These are phyloP conservation scores for Crepidodera aurea DNA, from an alignment of 2,888 invertebrate genomes.

Conservation along the genomic window DNA sequence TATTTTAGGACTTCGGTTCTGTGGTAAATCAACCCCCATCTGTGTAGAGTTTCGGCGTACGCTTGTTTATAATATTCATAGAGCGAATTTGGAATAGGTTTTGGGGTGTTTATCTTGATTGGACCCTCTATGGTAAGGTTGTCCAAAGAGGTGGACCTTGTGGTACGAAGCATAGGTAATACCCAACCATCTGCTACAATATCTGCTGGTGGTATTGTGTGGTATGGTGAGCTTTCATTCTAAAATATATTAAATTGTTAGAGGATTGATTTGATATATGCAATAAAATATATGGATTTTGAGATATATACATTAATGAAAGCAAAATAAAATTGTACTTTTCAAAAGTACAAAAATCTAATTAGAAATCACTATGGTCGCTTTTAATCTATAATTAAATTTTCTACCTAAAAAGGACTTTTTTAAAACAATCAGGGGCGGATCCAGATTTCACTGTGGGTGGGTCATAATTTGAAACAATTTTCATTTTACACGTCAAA, in stretches of 20 bases:
- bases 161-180: constrained; percentile 70
- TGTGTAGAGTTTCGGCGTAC: constrained; percentile 88
- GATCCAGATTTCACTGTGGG: too few relatives aligned
- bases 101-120: constrained; percentile 45
- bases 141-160: constrained; percentile 86
- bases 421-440: too few relatives aligned
- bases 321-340: too few relatives aligned
- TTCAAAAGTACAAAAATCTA: too few relatives aligned
- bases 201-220: constrained; percentile 80
- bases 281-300: too few relatives aligned
- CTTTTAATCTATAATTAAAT: too few relatives aligned
- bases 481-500: too few relatives aligned
- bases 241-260: constrained; percentile 49
- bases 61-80: constrained; percentile 87
- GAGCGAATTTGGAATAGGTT: constrained; percentile 60
- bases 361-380: too few relatives aligned
- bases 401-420: too few relatives aligned
- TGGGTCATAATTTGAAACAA: too few relatives aligned
- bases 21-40: constrained; percentile 58
- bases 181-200: constrained; percentile 84
- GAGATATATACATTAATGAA: too few relatives aligned
- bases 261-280: too few relatives aligned
- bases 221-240: constrained; percentile 87
- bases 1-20: constrained; percentile 72
- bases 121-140: constrained; percentile 65